Evolutionary conservation across 2,888 invertebrate species (phyloP), one percentile per base, ranked within the genome.

Genomic region (Clistopyga incitator): DNA sequence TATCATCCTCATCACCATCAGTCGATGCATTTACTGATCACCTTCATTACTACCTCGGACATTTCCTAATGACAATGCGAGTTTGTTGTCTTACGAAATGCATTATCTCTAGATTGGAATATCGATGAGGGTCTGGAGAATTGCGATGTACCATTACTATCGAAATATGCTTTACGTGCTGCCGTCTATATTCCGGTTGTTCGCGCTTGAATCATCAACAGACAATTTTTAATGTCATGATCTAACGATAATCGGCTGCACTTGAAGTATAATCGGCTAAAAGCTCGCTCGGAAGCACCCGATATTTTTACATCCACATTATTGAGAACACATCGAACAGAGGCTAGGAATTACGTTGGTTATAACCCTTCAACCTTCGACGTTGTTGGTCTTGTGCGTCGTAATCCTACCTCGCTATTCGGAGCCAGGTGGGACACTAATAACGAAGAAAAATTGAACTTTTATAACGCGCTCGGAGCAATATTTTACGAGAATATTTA

Each of bases 401-500:
- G 78, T 78, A 50, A 78, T 68, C 23, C 34, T 23, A 6, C 50
- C 56, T 38, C n/a, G 15, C 42, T 1, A 34, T 64, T 42, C 29
- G 29, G n/a, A 6, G 25, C 18, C 52, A 42, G 42, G 10, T 4
- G 8, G 59, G 59, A 25, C 45, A 13, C 64, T 23, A 47, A 77
- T 61, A 29, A 20, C 42, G 47, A 77, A 34, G 61, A 11, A 38
- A 77, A 77, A 78, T 78, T 64, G 71, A 71, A 71, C 23, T 78
- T 71, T 71, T 54, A 78, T 71, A 78, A 54, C 64, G n/a, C 25
- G 18, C n/a, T 8, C 52, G 11, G 29, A 42, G 45, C 42, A 13
- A 71, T 64, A 70, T 61, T 78, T 78, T 64, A 78, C 52, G 64
- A 78, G 64, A 45, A 64, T 78, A 64, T 71, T 78, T 71, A 78